Percentiles rank a stretch among this genome's conserved stretches.
phyloP scores from a whole-genome alignment of 2,888 invertebrate genomes.

The Hirtodrosophila cameraria region DNA sequence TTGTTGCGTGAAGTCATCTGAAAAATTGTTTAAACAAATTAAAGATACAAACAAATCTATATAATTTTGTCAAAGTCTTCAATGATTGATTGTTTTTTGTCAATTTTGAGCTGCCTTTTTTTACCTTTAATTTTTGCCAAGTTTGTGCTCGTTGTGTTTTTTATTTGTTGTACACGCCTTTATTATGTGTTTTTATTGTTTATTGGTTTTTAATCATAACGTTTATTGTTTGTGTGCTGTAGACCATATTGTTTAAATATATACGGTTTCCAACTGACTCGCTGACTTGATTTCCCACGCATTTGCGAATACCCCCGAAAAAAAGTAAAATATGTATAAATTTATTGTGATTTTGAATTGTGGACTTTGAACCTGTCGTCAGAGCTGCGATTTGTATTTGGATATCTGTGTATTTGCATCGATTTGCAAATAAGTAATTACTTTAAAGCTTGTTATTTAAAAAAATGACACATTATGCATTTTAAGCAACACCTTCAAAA shows the following conservation, averaged over 20 bases:
- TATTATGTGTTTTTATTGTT: conserved; percentile 60
- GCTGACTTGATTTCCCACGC: conserved; percentile 68
- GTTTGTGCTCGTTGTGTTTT: conserved; percentile 38
- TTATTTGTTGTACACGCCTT: conserved; percentile 38
- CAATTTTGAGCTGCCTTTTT: conserved; percentile 22
- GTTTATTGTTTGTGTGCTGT: conserved; percentile 61
- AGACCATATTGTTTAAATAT: conserved; percentile 49
- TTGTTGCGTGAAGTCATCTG: conserved; percentile 69
- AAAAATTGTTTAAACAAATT: conserved; percentile 65
- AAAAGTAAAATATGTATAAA: conserved; percentile 23
- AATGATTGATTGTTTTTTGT: conserved; percentile 63
- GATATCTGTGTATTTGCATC: conserved; percentile 2
- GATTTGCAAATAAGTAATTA: conserved; percentile 1
- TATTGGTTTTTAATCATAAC: conserved; percentile 75
- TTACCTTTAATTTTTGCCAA: conserved; percentile 40
- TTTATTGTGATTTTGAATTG: conserved; percentile 15
- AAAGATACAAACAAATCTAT: conserved; percentile 57
- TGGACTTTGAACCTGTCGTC: conserved; percentile 50
- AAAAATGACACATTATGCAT: too few species aligned
- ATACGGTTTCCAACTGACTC: conserved; percentile 27
- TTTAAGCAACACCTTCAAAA: neutral
- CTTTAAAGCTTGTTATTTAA: too few species aligned
- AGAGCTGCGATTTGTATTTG: conserved; percentile 15
- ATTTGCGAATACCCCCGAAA: conserved; percentile 30
- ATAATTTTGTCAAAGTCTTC: conserved; percentile 49